Conservation (phyloP, 2,113 vertebrate genomes). For the Lophochroa leadbeateri region DNA sequence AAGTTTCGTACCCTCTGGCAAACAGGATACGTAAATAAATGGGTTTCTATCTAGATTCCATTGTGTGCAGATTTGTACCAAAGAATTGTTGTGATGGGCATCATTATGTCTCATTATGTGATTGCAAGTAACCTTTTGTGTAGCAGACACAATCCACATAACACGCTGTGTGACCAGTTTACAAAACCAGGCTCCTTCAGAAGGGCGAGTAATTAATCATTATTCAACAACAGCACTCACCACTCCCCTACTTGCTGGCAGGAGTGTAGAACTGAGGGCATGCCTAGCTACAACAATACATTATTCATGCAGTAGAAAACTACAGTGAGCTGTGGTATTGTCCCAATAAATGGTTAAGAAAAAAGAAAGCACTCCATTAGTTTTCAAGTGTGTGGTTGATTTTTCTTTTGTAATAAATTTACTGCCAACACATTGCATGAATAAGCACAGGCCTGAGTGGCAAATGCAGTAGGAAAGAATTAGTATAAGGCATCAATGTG, state of each 20-base stretch:
- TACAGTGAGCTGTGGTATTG: not conserved
- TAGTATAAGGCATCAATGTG: not conserved
- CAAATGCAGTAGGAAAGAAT: conserved; percentile 41
- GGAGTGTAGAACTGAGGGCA: conserved; percentile 39
- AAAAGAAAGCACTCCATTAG: not conserved
- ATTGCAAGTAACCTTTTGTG: conserved; percentile 67
- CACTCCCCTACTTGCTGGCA: conserved; percentile 50
- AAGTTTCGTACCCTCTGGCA: conserved; percentile 32
- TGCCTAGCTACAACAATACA: conserved; percentile 46
- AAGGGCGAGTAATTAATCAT: conserved; percentile 65
- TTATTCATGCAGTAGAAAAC: conserved; percentile 55
- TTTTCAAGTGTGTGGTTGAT: not conserved
- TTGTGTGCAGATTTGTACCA: conserved; percentile 50
- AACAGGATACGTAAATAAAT: conserved; percentile 45
- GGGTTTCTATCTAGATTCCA: conserved; percentile 49
- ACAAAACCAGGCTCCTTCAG: conserved; percentile 58
- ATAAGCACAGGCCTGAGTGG: not conserved
- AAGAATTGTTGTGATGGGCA: conserved; percentile 60
- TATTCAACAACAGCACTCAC: conserved; percentile 45
- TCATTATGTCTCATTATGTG: conserved; percentile 64
- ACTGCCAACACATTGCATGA: not conserved
- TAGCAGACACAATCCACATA: conserved; percentile 48
- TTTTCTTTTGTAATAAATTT: not conserved
- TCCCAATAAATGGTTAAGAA: conserved; percentile 43
- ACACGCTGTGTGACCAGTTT: conserved; percentile 62